These are phyloP conservation scores for Isoperla grammatica DNA, from an alignment of 2,888 invertebrate species.

Conservation along the genomic window DNA sequence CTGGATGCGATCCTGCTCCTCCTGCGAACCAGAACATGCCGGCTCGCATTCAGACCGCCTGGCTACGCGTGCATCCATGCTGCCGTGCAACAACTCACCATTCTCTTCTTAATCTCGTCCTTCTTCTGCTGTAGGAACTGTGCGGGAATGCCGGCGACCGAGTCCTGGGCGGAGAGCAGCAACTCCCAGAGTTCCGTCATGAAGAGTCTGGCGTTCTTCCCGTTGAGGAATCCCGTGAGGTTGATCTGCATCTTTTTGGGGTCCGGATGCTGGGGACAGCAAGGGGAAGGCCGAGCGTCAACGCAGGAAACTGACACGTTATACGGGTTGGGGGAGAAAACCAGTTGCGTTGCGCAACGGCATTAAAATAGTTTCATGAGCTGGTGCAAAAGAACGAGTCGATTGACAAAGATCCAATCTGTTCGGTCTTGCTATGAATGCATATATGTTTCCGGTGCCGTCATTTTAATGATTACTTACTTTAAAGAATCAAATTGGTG, in stretches of 20 bases:
- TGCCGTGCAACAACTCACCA: too few species aligned
- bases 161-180: conserved; percentile 90
- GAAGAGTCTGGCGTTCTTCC: conserved; percentile 94
- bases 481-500: too few species aligned
- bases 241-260: conserved; percentile 99
- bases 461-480: too few species aligned
- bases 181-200: conserved; percentile 97
- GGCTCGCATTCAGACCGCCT: too few species aligned
- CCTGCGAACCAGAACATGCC: conserved; percentile 43
- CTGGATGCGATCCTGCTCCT: conserved; percentile 71
- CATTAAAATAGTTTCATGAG: too few species aligned
- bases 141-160: conserved; percentile 92
- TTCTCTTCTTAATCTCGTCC: conserved; percentile 87
- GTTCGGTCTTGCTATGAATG: too few species aligned
- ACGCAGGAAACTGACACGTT: not conserved
- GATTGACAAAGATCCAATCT: too few species aligned
- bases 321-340: too few species aligned
- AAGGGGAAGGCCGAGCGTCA: not conserved
- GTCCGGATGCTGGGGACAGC: conserved; percentile 76
- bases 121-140: conserved; percentile 93
- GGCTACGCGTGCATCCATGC: too few species aligned
- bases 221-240: conserved; percentile 97
- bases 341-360: too few species aligned
- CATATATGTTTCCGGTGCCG: too few species aligned
- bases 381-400: too few species aligned